Evolutionary conservation across 2,797 vertebrate species (phyloP).

Genomic region (Helostoma temminkii): DNA sequence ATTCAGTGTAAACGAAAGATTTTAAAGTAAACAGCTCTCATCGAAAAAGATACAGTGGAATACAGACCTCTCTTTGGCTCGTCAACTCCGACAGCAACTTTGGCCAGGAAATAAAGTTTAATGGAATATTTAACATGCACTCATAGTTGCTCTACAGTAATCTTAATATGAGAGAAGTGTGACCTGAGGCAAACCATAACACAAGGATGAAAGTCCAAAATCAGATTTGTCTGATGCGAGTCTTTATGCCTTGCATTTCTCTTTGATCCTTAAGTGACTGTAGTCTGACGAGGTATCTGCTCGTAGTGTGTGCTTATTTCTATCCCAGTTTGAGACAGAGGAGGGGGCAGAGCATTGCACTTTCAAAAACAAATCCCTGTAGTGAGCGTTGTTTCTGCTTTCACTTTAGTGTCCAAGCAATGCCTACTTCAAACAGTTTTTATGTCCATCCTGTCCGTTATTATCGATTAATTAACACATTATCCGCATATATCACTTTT

Average conservation of each 20-base stretch:
- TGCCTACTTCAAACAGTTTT: constrained; percentile 8
- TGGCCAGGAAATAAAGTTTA: constrained; percentile 28
- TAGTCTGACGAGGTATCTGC: constrained; percentile 14
- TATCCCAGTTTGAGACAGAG: constrained; percentile 21
- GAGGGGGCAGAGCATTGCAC: not conserved
- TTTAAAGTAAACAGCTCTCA: constrained; percentile 47
- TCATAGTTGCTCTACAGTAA: constrained; percentile 47
- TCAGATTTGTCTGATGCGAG: constrained; percentile 33
- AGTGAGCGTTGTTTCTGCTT: constrained; percentile 3
- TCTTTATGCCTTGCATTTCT: constrained; percentile 25
- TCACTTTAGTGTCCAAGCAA: constrained; percentile 31
- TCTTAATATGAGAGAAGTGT: constrained; percentile 21
- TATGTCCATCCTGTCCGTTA: not conserved
- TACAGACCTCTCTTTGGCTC: too few species aligned
- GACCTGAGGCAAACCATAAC: constrained; percentile 15
- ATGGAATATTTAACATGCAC: constrained; percentile 32
- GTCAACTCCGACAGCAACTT: constrained; percentile 21
- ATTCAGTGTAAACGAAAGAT: constrained; percentile 32
- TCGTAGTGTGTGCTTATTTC: constrained; percentile 25
- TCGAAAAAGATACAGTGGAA: constrained; percentile 32
- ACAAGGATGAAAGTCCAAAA: constrained; percentile 25
- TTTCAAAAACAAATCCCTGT: constrained; percentile 4
- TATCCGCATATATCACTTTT: not conserved
- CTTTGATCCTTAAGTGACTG: constrained; percentile 27
- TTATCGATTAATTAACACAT: not conserved